Evolutionary conservation across 1,140 invertebrate genomes (phyloP).

Genomic region (Aphis gossypii): DNA sequence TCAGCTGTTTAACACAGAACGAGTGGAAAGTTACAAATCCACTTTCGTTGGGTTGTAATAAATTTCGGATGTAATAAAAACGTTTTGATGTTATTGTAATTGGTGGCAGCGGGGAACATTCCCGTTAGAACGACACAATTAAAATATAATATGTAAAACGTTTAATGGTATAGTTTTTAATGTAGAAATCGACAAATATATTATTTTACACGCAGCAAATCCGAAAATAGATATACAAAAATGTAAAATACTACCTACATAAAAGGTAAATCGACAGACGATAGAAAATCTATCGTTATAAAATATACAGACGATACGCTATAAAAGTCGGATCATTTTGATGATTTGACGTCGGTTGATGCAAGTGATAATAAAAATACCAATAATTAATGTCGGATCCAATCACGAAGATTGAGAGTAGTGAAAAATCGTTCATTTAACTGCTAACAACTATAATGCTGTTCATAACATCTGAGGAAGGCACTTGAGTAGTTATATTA

Average conservation of each 20-base stretch:
- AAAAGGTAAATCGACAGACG: neutral
- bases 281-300: neutral
- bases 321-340: neutral
- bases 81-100: neutral
- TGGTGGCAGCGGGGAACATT: neutral
- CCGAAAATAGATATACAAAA: neutral
- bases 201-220: neutral
- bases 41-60: constrained; percentile 15
- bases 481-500: neutral
- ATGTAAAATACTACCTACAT: neutral
- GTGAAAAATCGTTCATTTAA: neutral
- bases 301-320: neutral
- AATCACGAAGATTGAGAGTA: neutral
- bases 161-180: neutral
- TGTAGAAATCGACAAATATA: neutral
- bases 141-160: neutral
- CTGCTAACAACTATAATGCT: neutral
- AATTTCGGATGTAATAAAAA: constrained; percentile 15
- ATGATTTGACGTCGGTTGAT: neutral
- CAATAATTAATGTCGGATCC: neutral
- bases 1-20: neutral
- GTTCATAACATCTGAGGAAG: neutral
- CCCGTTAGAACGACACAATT: neutral
- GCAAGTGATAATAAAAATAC: neutral
- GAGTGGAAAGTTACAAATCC: constrained; percentile 40